Conservation (phyloP, 2,888 invertebrate genomes). For the Agapetus fuscipes region DNA sequence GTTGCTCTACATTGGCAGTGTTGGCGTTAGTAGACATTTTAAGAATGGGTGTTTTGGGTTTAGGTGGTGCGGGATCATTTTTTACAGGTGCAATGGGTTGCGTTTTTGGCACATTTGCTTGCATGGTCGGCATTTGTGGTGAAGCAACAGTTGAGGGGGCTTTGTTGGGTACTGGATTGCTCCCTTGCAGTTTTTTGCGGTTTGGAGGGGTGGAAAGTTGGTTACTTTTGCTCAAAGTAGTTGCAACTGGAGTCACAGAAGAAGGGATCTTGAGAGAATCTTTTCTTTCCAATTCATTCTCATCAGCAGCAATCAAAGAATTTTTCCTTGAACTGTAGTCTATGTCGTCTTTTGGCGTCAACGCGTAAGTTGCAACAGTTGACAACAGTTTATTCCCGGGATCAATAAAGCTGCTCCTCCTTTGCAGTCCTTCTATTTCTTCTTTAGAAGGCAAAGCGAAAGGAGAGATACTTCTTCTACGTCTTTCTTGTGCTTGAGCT, state of each 20-base stretch:
- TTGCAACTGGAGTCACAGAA: conserved; percentile 4
- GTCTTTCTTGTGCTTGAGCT: conserved; percentile 36
- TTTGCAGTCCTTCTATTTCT: conserved; percentile 30
- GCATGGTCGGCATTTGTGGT: conserved; percentile 4
- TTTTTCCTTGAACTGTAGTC: conserved; percentile 12
- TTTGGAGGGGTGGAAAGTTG: conserved; percentile 27
- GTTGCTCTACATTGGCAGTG: conserved; percentile 7
- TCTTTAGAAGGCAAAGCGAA: conserved; percentile 41
- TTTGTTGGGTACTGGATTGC: conserved; percentile 30
- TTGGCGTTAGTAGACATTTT: conserved; percentile 17
- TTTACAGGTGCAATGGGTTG: conserved; percentile 7
- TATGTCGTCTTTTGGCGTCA: conserved; percentile 33
- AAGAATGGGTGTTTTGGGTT: conserved; percentile 17
- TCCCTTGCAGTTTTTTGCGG: conserved; percentile 30
- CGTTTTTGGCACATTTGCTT: conserved; percentile 5
- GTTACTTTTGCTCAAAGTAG: not conserved
- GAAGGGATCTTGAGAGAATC: conserved; percentile 29
- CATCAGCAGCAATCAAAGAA: conserved; percentile 20
- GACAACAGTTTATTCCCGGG: conserved; percentile 40
- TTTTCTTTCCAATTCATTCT: conserved; percentile 29
- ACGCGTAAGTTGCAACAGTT: conserved; percentile 31
- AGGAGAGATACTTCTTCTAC: conserved; percentile 43
- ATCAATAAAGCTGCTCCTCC: conserved; percentile 43
- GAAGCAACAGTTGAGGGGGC: not conserved
- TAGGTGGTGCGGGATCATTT: conserved; percentile 9